These are phyloP conservation scores for Blomia tropicalis DNA, from an alignment of 2,888 invertebrate genomes.

Conservation along the genomic window DNA sequence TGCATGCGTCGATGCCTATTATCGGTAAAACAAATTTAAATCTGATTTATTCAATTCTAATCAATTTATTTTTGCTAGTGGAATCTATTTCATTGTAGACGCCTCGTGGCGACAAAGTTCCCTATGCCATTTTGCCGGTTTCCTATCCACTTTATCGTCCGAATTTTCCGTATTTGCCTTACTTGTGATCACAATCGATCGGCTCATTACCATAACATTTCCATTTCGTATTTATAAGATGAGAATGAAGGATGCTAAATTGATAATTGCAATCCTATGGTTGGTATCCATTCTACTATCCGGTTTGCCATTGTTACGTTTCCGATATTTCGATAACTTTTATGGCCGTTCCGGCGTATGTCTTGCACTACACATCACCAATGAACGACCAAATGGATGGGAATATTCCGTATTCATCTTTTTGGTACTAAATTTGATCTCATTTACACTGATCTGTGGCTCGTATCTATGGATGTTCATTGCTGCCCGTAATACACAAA, in stretches of 20 bases:
- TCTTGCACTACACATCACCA: slow-evolving; percentile 41
- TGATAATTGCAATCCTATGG: slow-evolving; percentile 35
- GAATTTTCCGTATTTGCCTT: slow-evolving; percentile 36
- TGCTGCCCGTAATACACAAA: slow-evolving; percentile 38
- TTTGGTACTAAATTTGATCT: slow-evolving; percentile 39
- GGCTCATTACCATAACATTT: slow-evolving; percentile 36
- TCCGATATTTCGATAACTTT: slow-evolving; percentile 39
- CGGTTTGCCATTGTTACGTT: slow-evolving; percentile 33
- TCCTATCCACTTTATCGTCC: slow-evolving; percentile 36
- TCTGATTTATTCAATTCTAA: neutral
- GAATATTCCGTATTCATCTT: slow-evolving; percentile 43
- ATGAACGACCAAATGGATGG: slow-evolving; percentile 41
- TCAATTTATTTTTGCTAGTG: slow-evolving; percentile 32
- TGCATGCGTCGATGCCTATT: slow-evolving; percentile 34
- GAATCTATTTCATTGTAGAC: slow-evolving; percentile 37
- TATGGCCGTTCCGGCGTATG: slow-evolving; percentile 43
- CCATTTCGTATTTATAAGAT: slow-evolving; percentile 34
- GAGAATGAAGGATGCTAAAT: slow-evolving; percentile 16
- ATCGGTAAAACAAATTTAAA: neutral
- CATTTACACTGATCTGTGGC: slow-evolving; percentile 39
- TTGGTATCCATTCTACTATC: slow-evolving; percentile 33
- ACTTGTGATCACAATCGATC: slow-evolving; percentile 37
- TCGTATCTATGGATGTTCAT: slow-evolving; percentile 42
- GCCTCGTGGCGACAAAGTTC: slow-evolving; percentile 34
- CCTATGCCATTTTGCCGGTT: slow-evolving; percentile 36